Conservation (phyloP, 1,140 invertebrate genomes). For the Drosophila pruinosa region DNA sequence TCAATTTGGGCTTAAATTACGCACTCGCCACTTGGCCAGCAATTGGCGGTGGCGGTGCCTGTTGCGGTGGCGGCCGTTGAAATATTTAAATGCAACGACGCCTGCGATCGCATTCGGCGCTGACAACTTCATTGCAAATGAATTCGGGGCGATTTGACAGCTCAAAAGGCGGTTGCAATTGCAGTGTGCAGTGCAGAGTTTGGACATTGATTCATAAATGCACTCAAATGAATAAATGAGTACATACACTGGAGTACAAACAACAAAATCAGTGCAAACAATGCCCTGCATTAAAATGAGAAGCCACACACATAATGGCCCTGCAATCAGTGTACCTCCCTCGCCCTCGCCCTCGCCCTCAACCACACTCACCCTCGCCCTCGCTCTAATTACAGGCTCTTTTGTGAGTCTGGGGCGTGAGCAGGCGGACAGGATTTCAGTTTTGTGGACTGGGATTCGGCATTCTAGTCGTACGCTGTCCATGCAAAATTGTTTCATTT, state of each 20-base stretch:
- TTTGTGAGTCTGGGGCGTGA: conserved; percentile 52
- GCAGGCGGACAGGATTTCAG: conserved; percentile 47
- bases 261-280: conserved; percentile 65
- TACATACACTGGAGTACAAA: conserved; percentile 29
- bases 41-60: conserved; percentile 36
- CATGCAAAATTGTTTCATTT: conserved; percentile 36
- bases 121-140: conserved; percentile 69
- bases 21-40: conserved; percentile 57
- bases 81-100: conserved; percentile 60
- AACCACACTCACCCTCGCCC: conserved; percentile 1
- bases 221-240: conserved; percentile 31
- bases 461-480: conserved; percentile 18
- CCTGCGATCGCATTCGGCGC: conserved; percentile 25
- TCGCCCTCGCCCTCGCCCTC: conserved; percentile 4
- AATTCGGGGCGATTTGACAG: conserved; percentile 26
- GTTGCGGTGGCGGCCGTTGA: conserved; percentile 11
- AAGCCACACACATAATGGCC: conserved; percentile 60
- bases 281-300: conserved; percentile 63
- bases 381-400: conserved; percentile 60
- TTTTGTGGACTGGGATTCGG: conserved; percentile 13
- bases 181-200: background rate
- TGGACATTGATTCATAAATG: conserved; percentile 37
- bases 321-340: conserved; percentile 51
- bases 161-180: conserved; percentile 24
- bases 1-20: conserved; percentile 79